These are phyloP conservation scores for Apostichopus californicus DNA, from an alignment of 35 echinoderm and acorn worm species.

Conservation along the genomic window DNA sequence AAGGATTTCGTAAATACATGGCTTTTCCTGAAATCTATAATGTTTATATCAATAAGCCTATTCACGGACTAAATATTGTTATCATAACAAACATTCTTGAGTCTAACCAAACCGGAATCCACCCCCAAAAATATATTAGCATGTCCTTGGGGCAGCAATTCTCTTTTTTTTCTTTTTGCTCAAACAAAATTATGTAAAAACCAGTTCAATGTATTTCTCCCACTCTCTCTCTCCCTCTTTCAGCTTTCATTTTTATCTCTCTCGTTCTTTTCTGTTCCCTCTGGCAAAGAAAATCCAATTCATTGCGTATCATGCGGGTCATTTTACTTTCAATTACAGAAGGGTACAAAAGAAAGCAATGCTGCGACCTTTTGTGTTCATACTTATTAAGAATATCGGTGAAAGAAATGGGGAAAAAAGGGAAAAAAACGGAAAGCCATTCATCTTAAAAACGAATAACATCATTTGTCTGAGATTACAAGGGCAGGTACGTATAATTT, in stretches of 20 bases:
- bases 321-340: slow-evolving; percentile 38
- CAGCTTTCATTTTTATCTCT: neutral
- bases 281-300: slow-evolving; percentile 43
- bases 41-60: neutral
- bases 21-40: neutral
- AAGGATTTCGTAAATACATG: neutral
- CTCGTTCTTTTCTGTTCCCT: slow-evolving; percentile 7
- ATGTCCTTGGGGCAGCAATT: slow-evolving; percentile 3
- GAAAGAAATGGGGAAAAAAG: neutral
- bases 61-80: slow-evolving; percentile 26
- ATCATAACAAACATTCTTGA: slow-evolving; percentile 42
- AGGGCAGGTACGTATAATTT: slow-evolving; percentile 12
- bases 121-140: neutral
- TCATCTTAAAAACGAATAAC: slow-evolving; percentile 3
- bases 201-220: neutral
- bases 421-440: neutral
- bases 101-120: neutral
- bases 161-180: neutral
- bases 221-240: neutral
- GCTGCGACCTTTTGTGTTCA: neutral
- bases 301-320: slow-evolving; percentile 50
- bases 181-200: neutral
- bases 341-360: neutral
- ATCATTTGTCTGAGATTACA: slow-evolving; percentile 9
- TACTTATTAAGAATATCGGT: neutral